Conservation (phyloP, 1,140 invertebrate genomes). For the Zaprionus gabonicus region DNA sequence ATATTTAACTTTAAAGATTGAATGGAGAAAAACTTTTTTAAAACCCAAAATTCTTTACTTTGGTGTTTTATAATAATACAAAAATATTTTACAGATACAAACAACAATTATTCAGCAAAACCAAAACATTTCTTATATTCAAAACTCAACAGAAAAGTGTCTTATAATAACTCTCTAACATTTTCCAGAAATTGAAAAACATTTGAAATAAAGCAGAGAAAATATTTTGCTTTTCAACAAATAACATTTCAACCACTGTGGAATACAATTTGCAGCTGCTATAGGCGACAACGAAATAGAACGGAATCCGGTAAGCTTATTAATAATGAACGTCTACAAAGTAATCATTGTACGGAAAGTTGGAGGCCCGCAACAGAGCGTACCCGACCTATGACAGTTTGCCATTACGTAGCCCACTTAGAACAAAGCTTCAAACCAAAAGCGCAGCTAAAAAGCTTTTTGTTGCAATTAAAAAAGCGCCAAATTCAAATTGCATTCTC, state of each 20-base stretch:
- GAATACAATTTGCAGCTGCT: conserved; percentile 10
- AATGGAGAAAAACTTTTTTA: too few species aligned
- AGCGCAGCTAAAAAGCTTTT: conserved; percentile 10
- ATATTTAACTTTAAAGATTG: too few species aligned
- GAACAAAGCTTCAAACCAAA: background rate
- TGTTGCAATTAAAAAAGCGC: background rate
- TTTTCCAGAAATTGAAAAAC: background rate
- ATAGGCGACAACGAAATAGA: background rate
- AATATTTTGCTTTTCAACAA: background rate
- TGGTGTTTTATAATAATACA: background rate
- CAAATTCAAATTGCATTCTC: conserved; percentile 5
- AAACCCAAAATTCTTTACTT: too few species aligned
- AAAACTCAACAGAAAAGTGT: background rate
- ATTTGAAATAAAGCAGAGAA: background rate
- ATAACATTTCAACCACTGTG: conserved; percentile 27
- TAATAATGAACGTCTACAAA: background rate
- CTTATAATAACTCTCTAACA: background rate
- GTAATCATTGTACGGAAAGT: background rate
- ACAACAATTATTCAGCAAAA: background rate
- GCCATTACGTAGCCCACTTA: background rate
- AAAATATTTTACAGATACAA: background rate
- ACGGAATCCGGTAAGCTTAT: conserved; percentile 33
- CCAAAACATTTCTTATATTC: background rate
- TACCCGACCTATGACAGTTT: conserved; percentile 16
- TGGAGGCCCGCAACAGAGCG: background rate